Evolutionary conservation across 2,797 vertebrate species (phyloP).

Genomic region (Lithobates sylvaticus): DNA sequence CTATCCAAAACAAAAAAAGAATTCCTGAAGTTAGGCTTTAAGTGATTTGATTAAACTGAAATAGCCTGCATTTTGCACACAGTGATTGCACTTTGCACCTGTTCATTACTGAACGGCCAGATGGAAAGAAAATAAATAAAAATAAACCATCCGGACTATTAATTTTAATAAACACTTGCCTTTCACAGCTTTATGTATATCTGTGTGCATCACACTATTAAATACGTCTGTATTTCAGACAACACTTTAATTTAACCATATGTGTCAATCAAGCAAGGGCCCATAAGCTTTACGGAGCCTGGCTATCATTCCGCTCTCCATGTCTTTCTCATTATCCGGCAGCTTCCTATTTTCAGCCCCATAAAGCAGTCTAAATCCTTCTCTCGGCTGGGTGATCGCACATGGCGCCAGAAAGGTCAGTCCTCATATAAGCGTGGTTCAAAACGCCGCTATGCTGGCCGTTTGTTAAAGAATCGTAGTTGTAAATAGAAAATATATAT

Average conservation of each 20-base stretch:
- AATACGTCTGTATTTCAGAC: background rate
- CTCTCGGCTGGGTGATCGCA: slow-evolving; percentile 18
- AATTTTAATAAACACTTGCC: background rate
- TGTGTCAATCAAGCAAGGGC: slow-evolving; percentile 28
- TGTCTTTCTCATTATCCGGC: slow-evolving; percentile 28
- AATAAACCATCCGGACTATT: background rate
- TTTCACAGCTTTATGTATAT: background rate
- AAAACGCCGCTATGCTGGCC: slow-evolving; percentile 39
- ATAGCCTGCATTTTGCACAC: too few relatives aligned
- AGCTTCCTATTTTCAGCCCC: slow-evolving; percentile 45
- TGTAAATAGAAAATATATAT: too few relatives aligned
- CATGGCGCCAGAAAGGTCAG: slow-evolving; percentile 42
- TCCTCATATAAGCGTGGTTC: slow-evolving; percentile 27
- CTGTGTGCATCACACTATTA: background rate
- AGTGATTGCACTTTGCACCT: background rate
- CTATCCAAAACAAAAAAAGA: too few relatives aligned
- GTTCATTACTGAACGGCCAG: background rate
- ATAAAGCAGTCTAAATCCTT: slow-evolving; percentile 49
- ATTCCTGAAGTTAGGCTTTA: too few relatives aligned
- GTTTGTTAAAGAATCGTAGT: slow-evolving; percentile 13
- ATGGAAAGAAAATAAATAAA: background rate
- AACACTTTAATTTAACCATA: slow-evolving; percentile 14
- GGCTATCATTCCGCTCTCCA: background rate
- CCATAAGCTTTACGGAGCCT: slow-evolving; percentile 16
- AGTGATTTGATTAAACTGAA: too few relatives aligned